Base-by-base conservation (phyloP, 1,140 invertebrate genomes). In the Temnothorax nylanderi region DNA sequence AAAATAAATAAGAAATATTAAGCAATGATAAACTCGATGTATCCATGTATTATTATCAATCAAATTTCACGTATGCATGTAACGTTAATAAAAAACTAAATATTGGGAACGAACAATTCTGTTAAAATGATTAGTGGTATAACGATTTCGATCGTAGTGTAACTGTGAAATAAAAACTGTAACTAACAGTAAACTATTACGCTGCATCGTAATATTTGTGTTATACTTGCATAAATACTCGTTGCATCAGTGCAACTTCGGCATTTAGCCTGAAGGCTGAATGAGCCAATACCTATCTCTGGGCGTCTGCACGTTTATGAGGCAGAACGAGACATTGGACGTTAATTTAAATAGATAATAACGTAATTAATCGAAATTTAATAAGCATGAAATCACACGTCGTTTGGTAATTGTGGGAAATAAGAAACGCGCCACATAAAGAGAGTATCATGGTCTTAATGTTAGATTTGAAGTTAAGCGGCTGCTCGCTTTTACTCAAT, bases 151-250 rank as follows among this genome's bases (percentile, higher is more conserved):
- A 65, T 47, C 1, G 26, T 37, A 78, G 7, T 26, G 26, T 18
- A 32, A 0, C n/a, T 26, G 21, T 32, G 2, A 69, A 69, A 75
- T 58, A 49, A 65, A 47, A 69, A 47, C 41, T 58, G 6, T n/a
- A 65, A n/a, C 11, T 34, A 78, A 49, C 8, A 7, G 58, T 32
- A 26, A 77, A 11, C 7, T 65, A 16, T 78, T 78, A 65, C 18
- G 7, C 37, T 34, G 18, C 44, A 65, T 65, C 60, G 26, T 26
- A 26, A 26, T 26, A 26, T 26, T 26, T 26, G 26, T 13, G 60
- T 78, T 78, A 78, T 47, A 78, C 58, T 67, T 78, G 76, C 58
- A 78, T 65, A 78, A 47, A 47, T 54, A 37, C 26, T 76, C 26
- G 18, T 65, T 78, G 60, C 76, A 49, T 65, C 41, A 78, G 18